Evolutionary conservation across 2,113 vertebrate genomes (phyloP).

Genomic region (Blennius ocellaris): DNA sequence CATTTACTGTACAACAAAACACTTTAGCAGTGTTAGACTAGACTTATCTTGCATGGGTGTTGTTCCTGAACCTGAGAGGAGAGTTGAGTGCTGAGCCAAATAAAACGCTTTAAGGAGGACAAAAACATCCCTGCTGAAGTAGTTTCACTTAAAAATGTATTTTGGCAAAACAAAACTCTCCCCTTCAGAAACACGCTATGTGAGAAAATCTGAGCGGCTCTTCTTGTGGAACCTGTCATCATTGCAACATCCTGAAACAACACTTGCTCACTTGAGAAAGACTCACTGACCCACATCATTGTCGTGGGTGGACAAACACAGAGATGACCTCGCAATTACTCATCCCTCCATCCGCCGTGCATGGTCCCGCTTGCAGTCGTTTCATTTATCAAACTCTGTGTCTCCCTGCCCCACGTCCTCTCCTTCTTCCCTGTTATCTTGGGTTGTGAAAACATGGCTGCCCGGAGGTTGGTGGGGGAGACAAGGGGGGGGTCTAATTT

Average conservation of each 20-base stretch:
- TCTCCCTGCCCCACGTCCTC: conserved; percentile 28
- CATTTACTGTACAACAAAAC: conserved; percentile 42
- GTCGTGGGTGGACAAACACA: conserved; percentile 66
- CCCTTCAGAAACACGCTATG: conserved; percentile 13
- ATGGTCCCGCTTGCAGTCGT: conserved; percentile 11
- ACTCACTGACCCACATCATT: conserved; percentile 47
- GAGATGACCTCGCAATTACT: conserved; percentile 51
- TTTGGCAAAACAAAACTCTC: conserved; percentile 39
- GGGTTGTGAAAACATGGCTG: conserved; percentile 68
- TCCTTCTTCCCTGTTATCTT: conserved; percentile 66
- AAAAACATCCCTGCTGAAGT: conserved; percentile 38
- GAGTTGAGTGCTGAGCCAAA: conserved; percentile 38
- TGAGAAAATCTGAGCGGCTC: conserved; percentile 26
- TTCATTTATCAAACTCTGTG: conserved; percentile 54
- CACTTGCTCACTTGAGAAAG: conserved; percentile 57
- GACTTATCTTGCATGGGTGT: conserved; percentile 36
- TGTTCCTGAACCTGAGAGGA: conserved; percentile 27
- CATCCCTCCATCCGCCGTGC: conserved; percentile 28
- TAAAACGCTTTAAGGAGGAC: conserved; percentile 59
- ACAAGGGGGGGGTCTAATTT: conserved; percentile 49
- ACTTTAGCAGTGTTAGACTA: conserved; percentile 10
- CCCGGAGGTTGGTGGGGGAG: conserved; percentile 59
- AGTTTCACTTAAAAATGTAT: conserved; percentile 39
- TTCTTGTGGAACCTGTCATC: conserved; percentile 52
- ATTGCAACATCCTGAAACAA: conserved; percentile 66